Percentiles rank a stretch among this genome's conserved stretches.
These are phyloP conservation scores for Copidosoma aretas DNA, from an alignment of 2,888 invertebrate genomes.

Conservation along the genomic window DNA sequence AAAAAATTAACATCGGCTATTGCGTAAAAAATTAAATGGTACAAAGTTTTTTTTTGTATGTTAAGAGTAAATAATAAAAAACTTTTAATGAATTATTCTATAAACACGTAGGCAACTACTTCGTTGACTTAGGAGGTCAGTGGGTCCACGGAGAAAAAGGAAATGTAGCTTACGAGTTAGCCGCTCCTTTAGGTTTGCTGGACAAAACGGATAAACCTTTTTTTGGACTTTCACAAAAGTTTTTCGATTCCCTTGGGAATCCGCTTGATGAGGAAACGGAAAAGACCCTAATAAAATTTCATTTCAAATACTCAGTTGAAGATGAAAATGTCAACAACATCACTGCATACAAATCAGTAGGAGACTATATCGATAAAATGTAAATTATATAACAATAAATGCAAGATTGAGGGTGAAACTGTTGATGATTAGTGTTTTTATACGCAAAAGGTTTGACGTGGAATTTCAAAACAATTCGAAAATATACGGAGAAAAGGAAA, in stretches of 20 bases:
- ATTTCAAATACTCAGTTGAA: not conserved
- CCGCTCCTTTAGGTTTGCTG: constrained; percentile 46
- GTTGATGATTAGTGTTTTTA: not conserved
- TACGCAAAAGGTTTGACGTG: constrained; percentile 39
- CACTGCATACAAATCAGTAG: not conserved
- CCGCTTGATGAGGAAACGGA: constrained; percentile 26
- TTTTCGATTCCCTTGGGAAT: constrained; percentile 40
- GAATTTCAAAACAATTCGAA: constrained; percentile 42
- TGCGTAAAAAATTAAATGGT: no score
- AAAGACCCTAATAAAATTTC: constrained; percentile 8
- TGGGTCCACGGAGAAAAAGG: constrained; percentile 52
- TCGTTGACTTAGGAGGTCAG: constrained; percentile 53
- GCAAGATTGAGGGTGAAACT: not conserved
- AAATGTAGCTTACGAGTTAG: constrained; percentile 50
- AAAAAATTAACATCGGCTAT: no score
- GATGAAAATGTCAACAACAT: not conserved
- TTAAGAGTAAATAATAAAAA: no score
- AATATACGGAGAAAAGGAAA: constrained; percentile 30
- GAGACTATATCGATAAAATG: constrained; percentile 23
- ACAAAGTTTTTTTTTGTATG: no score
- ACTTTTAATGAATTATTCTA: no score
- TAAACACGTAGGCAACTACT: constrained; percentile 46
- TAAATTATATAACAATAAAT: constrained; percentile 4
- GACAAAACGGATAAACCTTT: constrained; percentile 31
- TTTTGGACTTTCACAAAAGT: constrained; percentile 24